These are phyloP conservation scores for Girardia tigrina DNA, from an alignment of 2,888 invertebrate species.

Conservation along the genomic window DNA sequence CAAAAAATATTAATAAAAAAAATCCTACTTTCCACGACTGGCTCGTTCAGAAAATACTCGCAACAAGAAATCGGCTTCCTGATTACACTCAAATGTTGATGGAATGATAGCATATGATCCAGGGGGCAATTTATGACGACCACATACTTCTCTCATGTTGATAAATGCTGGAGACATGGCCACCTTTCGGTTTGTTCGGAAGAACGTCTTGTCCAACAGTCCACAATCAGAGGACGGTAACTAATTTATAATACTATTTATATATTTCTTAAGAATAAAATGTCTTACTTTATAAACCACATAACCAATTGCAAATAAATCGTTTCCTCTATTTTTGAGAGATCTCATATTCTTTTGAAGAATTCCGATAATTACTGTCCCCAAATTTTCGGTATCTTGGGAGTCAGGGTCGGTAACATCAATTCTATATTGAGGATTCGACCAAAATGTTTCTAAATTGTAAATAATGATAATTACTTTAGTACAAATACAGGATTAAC, in stretches of 20 bases:
- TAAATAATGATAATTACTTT: not conserved
- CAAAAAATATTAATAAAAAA: not conserved
- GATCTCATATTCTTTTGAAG: constrained; percentile 85
- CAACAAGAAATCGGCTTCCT: constrained; percentile 85
- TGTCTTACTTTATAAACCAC: constrained; percentile 69
- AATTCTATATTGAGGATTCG: constrained; percentile 43
- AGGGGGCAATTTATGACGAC: constrained; percentile 78
- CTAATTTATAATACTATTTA: not conserved
- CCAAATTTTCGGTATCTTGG: constrained; percentile 67
- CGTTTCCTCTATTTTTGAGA: constrained; percentile 62
- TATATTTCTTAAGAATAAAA: not conserved
- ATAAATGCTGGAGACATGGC: constrained; percentile 84
- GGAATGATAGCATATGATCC: constrained; percentile 88
- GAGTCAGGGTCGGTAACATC: constrained; percentile 50
- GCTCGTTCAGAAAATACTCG: constrained; percentile 73
- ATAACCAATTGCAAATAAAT: constrained; percentile 85
- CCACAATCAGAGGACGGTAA: constrained; percentile 37
- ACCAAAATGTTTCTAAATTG: not conserved
- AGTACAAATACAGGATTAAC: constrained; percentile 48
- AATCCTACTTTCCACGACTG: not conserved
- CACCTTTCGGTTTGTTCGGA: constrained; percentile 80
- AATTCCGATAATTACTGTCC: constrained; percentile 80
- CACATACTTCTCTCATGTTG: constrained; percentile 79
- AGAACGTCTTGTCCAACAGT: constrained; percentile 72
- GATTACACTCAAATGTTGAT: constrained; percentile 85